Percentiles rank a stretch among this genome's conserved stretches.
These are phyloP conservation scores for Thecophora atra DNA, from an alignment of 2,888 invertebrate species.

Conservation along the genomic window DNA sequence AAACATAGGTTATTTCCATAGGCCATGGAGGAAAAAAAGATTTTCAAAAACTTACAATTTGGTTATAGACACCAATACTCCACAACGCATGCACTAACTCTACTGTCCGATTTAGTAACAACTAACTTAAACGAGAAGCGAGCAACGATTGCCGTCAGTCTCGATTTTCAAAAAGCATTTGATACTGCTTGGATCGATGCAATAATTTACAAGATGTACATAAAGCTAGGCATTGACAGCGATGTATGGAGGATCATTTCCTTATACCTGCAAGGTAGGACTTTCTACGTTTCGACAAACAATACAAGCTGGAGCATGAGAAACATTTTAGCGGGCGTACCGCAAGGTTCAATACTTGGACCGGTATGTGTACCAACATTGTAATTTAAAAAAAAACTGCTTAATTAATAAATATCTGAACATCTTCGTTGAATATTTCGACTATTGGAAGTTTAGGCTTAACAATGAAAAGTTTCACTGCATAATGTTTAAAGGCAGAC, in stretches of 20 bases:
- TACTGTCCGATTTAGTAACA: background rate
- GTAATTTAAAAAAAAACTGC: background rate
- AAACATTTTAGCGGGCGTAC: background rate
- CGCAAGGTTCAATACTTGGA: background rate
- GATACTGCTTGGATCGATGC: conserved; percentile 16
- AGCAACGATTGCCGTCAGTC: background rate
- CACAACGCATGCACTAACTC: conserved; percentile 5
- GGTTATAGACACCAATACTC: conserved; percentile 3
- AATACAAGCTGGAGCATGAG: background rate
- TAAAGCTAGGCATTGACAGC: background rate
- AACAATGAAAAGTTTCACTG: background rate
- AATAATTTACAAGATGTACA: conserved; percentile 12
- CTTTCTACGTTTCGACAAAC: background rate
- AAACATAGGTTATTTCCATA: conserved; percentile 30
- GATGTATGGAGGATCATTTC: background rate
- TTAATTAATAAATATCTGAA: background rate
- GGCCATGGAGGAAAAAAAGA: background rate
- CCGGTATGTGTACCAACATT: background rate
- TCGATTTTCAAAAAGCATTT: conserved; percentile 20
- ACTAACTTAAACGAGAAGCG: conserved; percentile 8
- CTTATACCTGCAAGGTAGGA: background rate
- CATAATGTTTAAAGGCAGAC: background rate
- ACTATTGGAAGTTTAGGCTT: conserved; percentile 6
- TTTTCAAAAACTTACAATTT: conserved; percentile 10
- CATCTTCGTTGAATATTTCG: background rate